Evolutionary conservation across 2,797 vertebrate species (phyloP), one percentile per base, ranked within the genome.

Genomic region (Gallinago solitaria): DNA sequence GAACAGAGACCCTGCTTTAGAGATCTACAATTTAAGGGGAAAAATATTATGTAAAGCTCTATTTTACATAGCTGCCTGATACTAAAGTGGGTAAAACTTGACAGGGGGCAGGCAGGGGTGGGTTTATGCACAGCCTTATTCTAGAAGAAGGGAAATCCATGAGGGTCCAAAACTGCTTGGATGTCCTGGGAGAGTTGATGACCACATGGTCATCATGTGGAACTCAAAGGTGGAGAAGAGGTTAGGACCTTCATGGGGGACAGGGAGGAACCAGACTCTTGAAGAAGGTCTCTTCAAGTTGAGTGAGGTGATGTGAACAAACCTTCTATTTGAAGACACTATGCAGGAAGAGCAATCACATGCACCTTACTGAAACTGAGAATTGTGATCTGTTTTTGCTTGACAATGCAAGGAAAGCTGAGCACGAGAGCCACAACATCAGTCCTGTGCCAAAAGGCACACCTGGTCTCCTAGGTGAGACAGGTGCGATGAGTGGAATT

Each of bases 91-190:
- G 27, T 83, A 50, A 85, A 67, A 67, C 35, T 57, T 85, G 25
- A 37, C 6, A 6, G 33, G 2, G 3, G 20, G 8, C 4, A 32
- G 9, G 6, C 10, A 18, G 4, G 4, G 57, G 9, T 50, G 25
- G 9, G 16, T 60, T 12, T 51, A 64, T 56, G n/a, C 1, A 4
- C 20, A 75, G 19, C 32, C 23, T 82, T 80, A 10, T 8, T 50
- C 10, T 76, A 30, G 37, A 80, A 54, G 25, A 57, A 8, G 4
- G 23, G 7, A 35, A 16, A 80, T 25, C 25, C 37, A 21, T 57
- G 37, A 80, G 3, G 2, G 17, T 67, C n/a, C 37, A 32, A 37
- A 91, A 61, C 7, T 90, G n/a, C 47, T 43, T 74, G 35, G 12
- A 12, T 45, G 11, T 70, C 30, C 28, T 81, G 15, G 37, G 47